Evolutionary conservation across 2,113 vertebrate genomes (phyloP).

Genomic region (Hiodon alosoides): DNA sequence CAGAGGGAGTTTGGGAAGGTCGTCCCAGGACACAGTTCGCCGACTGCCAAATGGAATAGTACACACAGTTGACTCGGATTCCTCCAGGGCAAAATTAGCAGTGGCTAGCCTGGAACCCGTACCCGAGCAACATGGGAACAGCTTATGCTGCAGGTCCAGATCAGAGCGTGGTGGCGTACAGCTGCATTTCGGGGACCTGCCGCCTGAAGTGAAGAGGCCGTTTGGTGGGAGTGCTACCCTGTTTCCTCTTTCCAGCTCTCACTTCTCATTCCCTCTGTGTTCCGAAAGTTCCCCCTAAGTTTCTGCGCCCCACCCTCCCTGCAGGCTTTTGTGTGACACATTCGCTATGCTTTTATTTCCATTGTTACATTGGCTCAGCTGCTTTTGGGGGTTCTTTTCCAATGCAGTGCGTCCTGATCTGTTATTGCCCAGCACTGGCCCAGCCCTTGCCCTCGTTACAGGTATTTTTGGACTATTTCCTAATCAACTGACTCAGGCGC

Average conservation of each 20-base stretch:
- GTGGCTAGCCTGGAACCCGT: conserved; percentile 41
- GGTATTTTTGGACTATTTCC: not conserved
- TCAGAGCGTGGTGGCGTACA: conserved; percentile 38
- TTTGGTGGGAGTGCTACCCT: conserved; percentile 9
- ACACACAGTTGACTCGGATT: conserved; percentile 57
- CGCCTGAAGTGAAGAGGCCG: conserved; percentile 36
- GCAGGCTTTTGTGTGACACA: too few species aligned
- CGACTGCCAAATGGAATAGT: conserved; percentile 48
- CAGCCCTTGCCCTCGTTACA: not conserved
- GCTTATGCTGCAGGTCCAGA: conserved; percentile 38
- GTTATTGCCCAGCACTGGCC: not conserved
- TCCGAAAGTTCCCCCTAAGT: too few species aligned
- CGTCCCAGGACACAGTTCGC: conserved; percentile 53
- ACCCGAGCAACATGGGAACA: conserved; percentile 41
- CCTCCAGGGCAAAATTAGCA: conserved; percentile 50
- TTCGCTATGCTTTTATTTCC: too few species aligned
- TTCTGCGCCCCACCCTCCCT: too few species aligned
- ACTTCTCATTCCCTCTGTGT: not conserved
- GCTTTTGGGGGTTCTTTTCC: too few species aligned
- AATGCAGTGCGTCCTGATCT: too few species aligned
- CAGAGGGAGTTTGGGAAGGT: conserved; percentile 41
- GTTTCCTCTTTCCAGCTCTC: not conserved
- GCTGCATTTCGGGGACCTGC: conserved; percentile 50
- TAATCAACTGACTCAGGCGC: not conserved
- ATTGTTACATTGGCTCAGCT: too few species aligned